These are phyloP conservation scores for Nyctibius grandis DNA, from an alignment of 2,797 vertebrate genomes.

Conservation along the genomic window DNA sequence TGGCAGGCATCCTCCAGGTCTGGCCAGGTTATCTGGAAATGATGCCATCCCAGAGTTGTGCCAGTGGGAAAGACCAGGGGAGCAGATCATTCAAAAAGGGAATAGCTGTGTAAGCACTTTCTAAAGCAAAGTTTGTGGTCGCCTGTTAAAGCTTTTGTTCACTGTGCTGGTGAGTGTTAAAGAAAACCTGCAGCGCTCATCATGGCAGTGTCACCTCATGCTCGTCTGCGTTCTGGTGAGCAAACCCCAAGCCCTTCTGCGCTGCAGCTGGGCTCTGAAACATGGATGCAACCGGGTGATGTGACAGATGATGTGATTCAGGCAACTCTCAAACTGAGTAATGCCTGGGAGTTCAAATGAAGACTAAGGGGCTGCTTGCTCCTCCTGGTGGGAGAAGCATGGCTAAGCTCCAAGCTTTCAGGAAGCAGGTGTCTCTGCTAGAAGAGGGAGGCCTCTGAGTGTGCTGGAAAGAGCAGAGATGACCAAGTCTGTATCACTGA, in stretches of 20 bases:
- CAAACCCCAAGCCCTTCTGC: background rate
- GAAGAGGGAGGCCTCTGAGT: background rate
- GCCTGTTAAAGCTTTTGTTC: accelerated
- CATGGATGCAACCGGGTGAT: background rate
- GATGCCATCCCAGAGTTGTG: background rate
- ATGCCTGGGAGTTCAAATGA: background rate
- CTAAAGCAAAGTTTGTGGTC: accelerated
- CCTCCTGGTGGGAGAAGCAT: background rate
- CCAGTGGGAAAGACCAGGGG: background rate
- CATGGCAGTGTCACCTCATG: background rate
- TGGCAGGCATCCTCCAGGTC: background rate
- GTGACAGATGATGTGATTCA: background rate
- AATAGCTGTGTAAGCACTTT: background rate
- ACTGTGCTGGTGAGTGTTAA: background rate
- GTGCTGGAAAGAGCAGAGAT: background rate
- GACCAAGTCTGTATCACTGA: background rate
- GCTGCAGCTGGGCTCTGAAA: background rate
- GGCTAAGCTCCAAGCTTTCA: background rate
- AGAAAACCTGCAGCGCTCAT: background rate
- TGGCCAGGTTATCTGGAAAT: background rate
- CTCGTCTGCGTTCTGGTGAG: background rate
- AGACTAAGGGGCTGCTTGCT: background rate
- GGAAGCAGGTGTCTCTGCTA: background rate
- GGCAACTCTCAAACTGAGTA: background rate
- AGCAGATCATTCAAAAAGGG: background rate